Evolutionary conservation across 2,113 vertebrate species (phyloP), one percentile per base, ranked within the genome.

Genomic region (Eubucco bourcierii): DNA sequence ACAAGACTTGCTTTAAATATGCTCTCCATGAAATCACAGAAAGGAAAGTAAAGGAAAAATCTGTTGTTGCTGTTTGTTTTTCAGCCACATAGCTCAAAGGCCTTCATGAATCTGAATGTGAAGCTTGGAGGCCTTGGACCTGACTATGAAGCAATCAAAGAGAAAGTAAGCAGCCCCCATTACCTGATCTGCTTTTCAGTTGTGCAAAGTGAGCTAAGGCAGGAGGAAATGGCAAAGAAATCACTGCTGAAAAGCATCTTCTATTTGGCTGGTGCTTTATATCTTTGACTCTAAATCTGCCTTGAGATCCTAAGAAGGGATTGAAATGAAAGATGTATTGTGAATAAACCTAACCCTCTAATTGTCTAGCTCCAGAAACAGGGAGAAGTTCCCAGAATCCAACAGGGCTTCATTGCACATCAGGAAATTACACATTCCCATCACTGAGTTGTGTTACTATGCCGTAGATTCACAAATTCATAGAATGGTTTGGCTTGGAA

Each of bases 81-180:
- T 61, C 79, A 98, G 93, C 83, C 88, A 25, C n/a, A 60, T 13
- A 97, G 93, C 67, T 93, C 98, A 68, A 98, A 98, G 94, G 86
- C 96, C 92, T 98, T 96, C 92, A 88, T 98, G 70, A 98, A 97
- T 64, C 92, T 96, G 75, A 95, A 98, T 3, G 29, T 98, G 87
- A 98, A 97, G 44, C 97, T 98, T n/a, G 98, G 97, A 96, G 98
- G 98, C 78, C 98, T 99, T 17, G 98, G 98, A 89, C 98, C 98
- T 27, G 98, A 98, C 94, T 97, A 98, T 58, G 97, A 95, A 84
- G 74, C 98, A 50, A 52, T 96, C 90, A 98, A 98, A 95, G 97
- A 98, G 67, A 98, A 98, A 96, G 99, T 99, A 97, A 98, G 98
- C 88, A 6, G 37, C 37, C 31, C 34, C 55, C 53, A 2, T 50